phyloP scores from a whole-genome alignment of 2,113 vertebrate genomes.

The Helogale parvula region DNA sequence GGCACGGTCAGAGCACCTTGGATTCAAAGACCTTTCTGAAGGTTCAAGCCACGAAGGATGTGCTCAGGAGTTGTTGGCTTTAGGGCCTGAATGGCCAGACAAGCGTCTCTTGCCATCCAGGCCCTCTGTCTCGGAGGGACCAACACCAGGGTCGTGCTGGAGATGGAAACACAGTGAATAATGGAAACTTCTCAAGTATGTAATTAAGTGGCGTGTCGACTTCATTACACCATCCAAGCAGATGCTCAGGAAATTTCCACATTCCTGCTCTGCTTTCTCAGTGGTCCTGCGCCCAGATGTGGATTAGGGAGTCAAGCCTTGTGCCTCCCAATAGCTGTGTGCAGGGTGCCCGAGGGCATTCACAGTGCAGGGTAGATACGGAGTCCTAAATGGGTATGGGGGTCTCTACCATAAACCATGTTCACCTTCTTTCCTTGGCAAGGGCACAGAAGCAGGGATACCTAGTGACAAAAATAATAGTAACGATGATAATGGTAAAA shows the following conservation, averaged over 20 bases:
- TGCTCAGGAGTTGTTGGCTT: not conserved
- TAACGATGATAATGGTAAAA: not conserved
- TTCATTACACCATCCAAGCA: slow-evolving; percentile 12
- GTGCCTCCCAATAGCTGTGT: not conserved
- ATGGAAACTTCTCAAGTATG: slow-evolving; percentile 33
- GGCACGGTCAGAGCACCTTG: not conserved
- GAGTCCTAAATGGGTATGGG: too few relatives aligned
- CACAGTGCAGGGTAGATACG: not conserved
- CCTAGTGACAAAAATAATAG: not conserved
- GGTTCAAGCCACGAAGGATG: not conserved
- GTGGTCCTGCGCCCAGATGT: slow-evolving; percentile 21
- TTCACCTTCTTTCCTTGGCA: not conserved
- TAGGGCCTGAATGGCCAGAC: not conserved
- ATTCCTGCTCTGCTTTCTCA: not conserved
- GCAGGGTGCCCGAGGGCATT: not conserved
- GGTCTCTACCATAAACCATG: not conserved
- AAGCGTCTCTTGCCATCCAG: not conserved
- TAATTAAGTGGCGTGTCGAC: slow-evolving; percentile 56
- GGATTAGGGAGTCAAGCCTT: not conserved
- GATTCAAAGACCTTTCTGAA: not conserved
- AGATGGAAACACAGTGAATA: slow-evolving; percentile 58
- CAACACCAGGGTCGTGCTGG: not conserved
- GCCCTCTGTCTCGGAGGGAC: not conserved
- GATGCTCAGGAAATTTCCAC: slow-evolving; percentile 48
- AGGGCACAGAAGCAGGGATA: not conserved